Conservation (phyloP, 2,797 vertebrate genomes). For the Anniella stebbinsi region DNA sequence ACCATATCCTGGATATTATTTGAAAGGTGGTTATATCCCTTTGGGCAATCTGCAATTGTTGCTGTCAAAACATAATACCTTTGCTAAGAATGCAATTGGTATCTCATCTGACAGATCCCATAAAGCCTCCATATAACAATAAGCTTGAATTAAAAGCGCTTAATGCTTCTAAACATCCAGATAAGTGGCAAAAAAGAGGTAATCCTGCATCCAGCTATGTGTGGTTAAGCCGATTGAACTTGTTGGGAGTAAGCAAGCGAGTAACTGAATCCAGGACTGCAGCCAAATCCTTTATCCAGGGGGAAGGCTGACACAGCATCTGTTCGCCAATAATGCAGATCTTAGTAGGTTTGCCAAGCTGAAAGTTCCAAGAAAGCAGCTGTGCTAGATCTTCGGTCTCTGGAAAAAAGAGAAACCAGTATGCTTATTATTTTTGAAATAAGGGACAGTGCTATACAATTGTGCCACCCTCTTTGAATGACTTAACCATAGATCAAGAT, state of each 20-base stretch:
- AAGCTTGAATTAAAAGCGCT: slow-evolving; percentile 18
- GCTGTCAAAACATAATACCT: slow-evolving; percentile 42
- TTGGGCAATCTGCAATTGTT: slow-evolving; percentile 27
- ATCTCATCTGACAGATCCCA: background rate
- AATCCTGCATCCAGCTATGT: background rate
- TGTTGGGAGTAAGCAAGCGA: background rate
- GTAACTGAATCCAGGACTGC: background rate
- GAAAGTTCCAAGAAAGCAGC: background rate
- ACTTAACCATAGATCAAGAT: background rate
- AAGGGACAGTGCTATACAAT: background rate
- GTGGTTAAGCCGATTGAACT: background rate
- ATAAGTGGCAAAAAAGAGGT: slow-evolving; percentile 10
- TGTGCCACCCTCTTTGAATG: background rate
- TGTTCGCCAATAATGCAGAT: background rate
- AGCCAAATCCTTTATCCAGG: background rate
- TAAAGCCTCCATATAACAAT: background rate
- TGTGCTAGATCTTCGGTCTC: background rate
- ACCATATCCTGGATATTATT: slow-evolving; percentile 33
- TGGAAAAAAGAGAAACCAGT: background rate
- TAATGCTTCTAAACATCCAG: background rate
- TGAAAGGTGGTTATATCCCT: background rate
- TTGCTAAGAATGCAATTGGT: background rate
- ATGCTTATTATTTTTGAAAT: background rate
- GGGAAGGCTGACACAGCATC: background rate
- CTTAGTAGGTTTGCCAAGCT: background rate